Evolutionary conservation across 35 echinoderm and acorn worm genomes (phyloP), one percentile per base, ranked within the genome.

Genomic region (Apostichopus parvimensis): DNA sequence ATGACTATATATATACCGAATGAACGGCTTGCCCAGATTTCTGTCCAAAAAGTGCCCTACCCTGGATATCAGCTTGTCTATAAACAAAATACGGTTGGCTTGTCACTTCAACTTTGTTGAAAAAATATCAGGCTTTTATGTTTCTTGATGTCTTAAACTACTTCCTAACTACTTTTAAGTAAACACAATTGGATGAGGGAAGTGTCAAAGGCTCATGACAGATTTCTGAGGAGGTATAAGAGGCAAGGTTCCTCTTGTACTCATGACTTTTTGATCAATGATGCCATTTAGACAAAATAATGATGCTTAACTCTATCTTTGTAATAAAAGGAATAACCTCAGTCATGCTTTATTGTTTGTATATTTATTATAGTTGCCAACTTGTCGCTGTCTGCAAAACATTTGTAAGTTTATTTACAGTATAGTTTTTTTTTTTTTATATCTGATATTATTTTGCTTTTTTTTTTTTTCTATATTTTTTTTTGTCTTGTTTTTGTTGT

Each of bases 71-170:
- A 17, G 55, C 79, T 45, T 82, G 79, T 82, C 34, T 82, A 82
- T 82, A 82, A 82, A 82, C 79, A 82, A 82, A 80, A 82, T 9
- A 34, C 54, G 18, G 79, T 82, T 56, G 10, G 25, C 79, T 82
- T 82, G 79, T 82, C 79, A 82, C 79, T 82, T 82, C 34, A n/a
- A 82, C 79, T 24, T 82, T 82, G 55, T 53, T 34, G 79, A 34
- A 82, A 82, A 82, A 82, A 82, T 82, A 53, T 82, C 79, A 82
- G 79, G 25, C 79, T 56, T 82, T 18, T 55, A 45, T 82, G 79
- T 54, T 34, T 56, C 55, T 14, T 82, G 79, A n/a, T 82, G 34
- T 82, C 55, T 82, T 82, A 54, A 45, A 45, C 34, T 45, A 45
- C 34, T 1, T 45, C 23, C 71, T 75, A 75, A 7, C 21, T 75